A percentile compares a stretch with the other conserved stretches of the same genome.
Conservation (phyloP, 2,113 vertebrate species). For the Proteles cristata region DNA sequence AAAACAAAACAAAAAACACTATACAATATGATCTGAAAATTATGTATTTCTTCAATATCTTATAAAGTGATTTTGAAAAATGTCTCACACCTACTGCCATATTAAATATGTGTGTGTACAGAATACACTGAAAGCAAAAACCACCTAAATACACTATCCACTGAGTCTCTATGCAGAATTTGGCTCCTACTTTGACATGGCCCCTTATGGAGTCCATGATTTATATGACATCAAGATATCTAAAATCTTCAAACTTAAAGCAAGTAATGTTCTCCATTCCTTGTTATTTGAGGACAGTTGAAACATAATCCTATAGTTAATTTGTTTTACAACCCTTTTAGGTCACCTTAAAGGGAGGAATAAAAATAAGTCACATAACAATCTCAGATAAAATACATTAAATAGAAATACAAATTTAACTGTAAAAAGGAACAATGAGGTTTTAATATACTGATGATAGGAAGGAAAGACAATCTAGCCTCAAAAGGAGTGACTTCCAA, state of each 20-base stretch:
- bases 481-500: constrained; percentile 16
- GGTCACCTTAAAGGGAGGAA: constrained; percentile 66
- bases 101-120: constrained; percentile 67
- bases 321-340: constrained; percentile 78
- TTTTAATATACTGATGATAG: constrained; percentile 14
- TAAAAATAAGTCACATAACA: constrained; percentile 50
- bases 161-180: constrained; percentile 1
- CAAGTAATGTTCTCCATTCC: constrained; percentile 38
- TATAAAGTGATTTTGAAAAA: constrained; percentile 72
- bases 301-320: constrained; percentile 83
- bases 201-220: background rate
- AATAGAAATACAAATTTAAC: constrained; percentile 42
- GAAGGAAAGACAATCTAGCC: constrained; percentile 48
- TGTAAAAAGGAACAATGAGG: constrained; percentile 49
- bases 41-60: constrained; percentile 69
- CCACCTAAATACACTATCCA: background rate
- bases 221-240: constrained; percentile 51
- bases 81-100: constrained; percentile 16
- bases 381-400: constrained; percentile 59
- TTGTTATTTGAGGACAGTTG: constrained; percentile 73
- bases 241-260: constrained; percentile 50
- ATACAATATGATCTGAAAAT: constrained; percentile 76
- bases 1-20: constrained; percentile 82
- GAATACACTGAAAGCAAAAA: constrained; percentile 50
- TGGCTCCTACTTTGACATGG: constrained; percentile 36